These are phyloP conservation scores for Gyrodactylus salaris DNA, from an alignment of 1,140 invertebrate species.

Conservation along the genomic window DNA sequence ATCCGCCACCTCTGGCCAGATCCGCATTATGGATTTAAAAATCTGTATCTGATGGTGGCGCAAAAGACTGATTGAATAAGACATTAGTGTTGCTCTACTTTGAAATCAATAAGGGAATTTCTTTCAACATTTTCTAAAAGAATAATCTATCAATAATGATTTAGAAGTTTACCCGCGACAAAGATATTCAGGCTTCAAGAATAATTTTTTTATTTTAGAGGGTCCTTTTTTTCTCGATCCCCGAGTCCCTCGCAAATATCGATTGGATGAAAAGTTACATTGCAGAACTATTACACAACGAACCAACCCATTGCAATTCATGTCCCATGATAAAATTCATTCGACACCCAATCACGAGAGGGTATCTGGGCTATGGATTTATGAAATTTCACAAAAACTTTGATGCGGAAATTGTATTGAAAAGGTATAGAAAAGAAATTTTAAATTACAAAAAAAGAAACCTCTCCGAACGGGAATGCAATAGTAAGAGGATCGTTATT, in stretches of 20 bases:
- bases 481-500: constrained; percentile 1
- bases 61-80: too few species aligned
- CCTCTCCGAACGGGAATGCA: neutral
- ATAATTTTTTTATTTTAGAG: neutral
- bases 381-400: neutral
- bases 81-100: too few species aligned
- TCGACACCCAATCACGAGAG: neutral
- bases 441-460: neutral
- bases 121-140: too few species aligned
- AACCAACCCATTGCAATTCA: neutral
- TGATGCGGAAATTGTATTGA: neutral
- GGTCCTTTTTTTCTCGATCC: neutral
- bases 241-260: neutral
- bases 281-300: too few species aligned
- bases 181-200: too few species aligned
- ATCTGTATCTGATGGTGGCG: too few species aligned
- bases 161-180: too few species aligned
- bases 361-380: neutral
- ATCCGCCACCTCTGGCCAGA: too few species aligned
- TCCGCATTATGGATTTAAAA: too few species aligned
- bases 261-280: neutral
- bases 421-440: neutral
- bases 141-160: too few species aligned
- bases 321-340: neutral
- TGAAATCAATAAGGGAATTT: too few species aligned